A percentile compares a stretch with the other conserved stretches of the same genome.
These are phyloP conservation scores for Monochamus alternatus DNA, from an alignment of 2,888 invertebrate species.

Conservation along the genomic window DNA sequence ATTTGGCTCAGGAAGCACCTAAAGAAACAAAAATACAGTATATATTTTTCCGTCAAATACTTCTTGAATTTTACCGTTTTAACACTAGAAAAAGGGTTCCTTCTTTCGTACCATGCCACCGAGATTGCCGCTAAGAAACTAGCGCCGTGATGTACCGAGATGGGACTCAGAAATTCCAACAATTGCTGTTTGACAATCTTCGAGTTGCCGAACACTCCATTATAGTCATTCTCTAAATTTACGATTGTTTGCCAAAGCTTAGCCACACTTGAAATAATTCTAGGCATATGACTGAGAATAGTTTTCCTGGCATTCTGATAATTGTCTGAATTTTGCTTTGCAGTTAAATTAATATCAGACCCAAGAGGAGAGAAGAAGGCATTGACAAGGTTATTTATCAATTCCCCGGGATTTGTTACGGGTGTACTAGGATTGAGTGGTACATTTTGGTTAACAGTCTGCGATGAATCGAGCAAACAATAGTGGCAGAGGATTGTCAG, in stretches of 20 bases:
- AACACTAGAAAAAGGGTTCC: conserved; percentile 71
- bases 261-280: conserved; percentile 86
- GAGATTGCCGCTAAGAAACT: conserved; percentile 88
- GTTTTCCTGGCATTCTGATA: conserved; percentile 79
- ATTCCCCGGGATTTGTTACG: conserved; percentile 79
- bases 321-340: conserved; percentile 68
- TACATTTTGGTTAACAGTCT: conserved; percentile 66
- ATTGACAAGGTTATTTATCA: conserved; percentile 86
- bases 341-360: conserved; percentile 64
- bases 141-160: conserved; percentile 86
- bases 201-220: conserved; percentile 75
- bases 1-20: conserved; percentile 78
- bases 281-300: conserved; percentile 84
- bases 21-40: conserved; percentile 44
- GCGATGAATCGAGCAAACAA: conserved; percentile 80
- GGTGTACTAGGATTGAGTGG: conserved; percentile 70
- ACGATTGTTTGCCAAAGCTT: conserved; percentile 84
- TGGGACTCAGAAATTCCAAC: conserved; percentile 87
- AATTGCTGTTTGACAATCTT: conserved; percentile 85
- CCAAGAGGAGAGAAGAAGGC: conserved; percentile 82
- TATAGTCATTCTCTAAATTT: conserved; percentile 70
- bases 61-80: conserved; percentile 66
- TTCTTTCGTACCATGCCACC: conserved; percentile 87
- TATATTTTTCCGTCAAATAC: background rate
- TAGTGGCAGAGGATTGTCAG: conserved; percentile 86